A percentile compares a stretch with the other conserved stretches of the same genome.
Evolutionary conservation across 2,888 invertebrate species (phyloP).

Genomic region (Lottia scabra): DNA sequence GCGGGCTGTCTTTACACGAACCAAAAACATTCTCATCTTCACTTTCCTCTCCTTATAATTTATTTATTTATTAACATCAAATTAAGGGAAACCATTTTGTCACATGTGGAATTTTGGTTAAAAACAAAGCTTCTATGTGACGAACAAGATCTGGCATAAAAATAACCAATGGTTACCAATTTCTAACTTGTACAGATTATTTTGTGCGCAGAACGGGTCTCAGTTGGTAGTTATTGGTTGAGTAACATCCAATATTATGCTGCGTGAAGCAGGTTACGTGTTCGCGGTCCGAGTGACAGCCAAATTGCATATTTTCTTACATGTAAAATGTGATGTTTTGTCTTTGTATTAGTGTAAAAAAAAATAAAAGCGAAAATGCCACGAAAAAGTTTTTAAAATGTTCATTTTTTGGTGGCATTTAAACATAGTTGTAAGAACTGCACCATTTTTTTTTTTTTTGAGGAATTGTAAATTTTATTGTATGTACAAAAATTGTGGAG

Average conservation of each 20-base stretch:
- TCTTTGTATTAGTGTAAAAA: conserved; percentile 14
- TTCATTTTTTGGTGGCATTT: conserved; percentile 15
- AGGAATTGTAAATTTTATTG: conserved; percentile 9
- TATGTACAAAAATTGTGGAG: conserved; percentile 14
- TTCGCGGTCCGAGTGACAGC: conserved; percentile 11
- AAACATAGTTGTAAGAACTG: conserved; percentile 15
- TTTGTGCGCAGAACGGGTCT: conserved; percentile 39
- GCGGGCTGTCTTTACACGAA: no score
- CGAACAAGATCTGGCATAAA: no score
- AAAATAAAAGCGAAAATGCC: conserved; percentile 13
- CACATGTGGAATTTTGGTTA: no score
- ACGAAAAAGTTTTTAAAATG: conserved; percentile 10
- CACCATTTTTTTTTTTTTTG: conserved; percentile 6
- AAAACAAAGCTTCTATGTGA: no score
- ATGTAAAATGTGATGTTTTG: background rate
- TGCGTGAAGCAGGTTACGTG: conserved; percentile 12
- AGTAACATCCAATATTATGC: conserved; percentile 18
- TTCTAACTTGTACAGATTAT: background rate
- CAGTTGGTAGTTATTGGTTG: conserved; percentile 40
- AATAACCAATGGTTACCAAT: conserved; percentile 11
- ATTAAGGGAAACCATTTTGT: no score
- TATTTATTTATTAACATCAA: no score
- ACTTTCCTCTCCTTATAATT: conserved; percentile 7
- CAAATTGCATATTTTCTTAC: conserved; percentile 37
- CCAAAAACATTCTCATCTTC: no score